These are phyloP conservation scores for Drosophila gunungcola DNA, from an alignment of 1,140 invertebrate genomes.

Conservation along the genomic window DNA sequence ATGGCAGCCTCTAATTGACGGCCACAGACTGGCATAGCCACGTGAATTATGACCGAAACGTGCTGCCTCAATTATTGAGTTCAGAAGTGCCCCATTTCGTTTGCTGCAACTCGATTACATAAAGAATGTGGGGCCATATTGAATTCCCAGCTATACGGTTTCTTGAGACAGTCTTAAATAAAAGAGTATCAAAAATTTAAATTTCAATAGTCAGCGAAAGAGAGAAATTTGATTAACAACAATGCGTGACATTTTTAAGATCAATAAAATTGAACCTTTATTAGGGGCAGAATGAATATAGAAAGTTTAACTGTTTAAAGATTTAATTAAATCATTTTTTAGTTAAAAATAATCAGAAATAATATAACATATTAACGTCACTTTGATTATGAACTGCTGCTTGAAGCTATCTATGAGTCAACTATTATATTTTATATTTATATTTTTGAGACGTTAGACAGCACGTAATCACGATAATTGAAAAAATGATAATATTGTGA, in stretches of 20 bases:
- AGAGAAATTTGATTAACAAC: conserved; percentile 1
- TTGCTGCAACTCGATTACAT: neutral
- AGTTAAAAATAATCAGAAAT: too few species aligned
- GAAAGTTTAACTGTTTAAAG: neutral
- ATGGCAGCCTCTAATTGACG: conserved; percentile 2
- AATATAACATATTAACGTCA: too few species aligned
- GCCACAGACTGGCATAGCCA: conserved; percentile 6
- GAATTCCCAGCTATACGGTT: neutral
- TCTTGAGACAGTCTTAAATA: neutral
- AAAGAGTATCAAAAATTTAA: neutral
- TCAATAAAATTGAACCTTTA: too few species aligned
- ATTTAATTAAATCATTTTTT: too few species aligned
- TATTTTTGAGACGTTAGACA: too few species aligned
- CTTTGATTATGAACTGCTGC: too few species aligned
- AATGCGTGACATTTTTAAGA: neutral
- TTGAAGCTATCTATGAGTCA: too few species aligned
- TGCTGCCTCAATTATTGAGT: conserved; percentile 11
- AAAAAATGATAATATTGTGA: too few species aligned
- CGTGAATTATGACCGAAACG: conserved; percentile 10
- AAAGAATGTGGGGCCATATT: neutral
- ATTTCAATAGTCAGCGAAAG: neutral
- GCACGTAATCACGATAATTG: too few species aligned
- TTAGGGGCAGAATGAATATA: neutral
- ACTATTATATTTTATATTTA: too few species aligned
- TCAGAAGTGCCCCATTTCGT: conserved; percentile 1